Evolutionary conservation across 2,888 invertebrate species (phyloP).

Genomic region (Polydesmus complanatus): DNA sequence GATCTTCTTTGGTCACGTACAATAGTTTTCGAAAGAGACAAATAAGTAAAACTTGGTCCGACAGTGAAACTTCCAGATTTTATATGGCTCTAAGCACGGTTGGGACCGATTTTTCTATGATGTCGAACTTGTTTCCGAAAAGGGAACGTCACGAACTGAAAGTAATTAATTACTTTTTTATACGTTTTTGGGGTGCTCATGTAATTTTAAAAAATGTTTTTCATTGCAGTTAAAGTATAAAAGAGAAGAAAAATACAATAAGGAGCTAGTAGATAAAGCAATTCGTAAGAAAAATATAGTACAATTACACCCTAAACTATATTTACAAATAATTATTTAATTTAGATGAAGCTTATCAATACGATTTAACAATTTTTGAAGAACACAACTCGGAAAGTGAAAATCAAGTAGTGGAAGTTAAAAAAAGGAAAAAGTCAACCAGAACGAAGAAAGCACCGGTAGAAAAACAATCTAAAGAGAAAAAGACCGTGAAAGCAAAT

Average conservation of each 20-base stretch:
- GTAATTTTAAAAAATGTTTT: conserved; percentile 2
- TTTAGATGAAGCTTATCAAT: conserved; percentile 10
- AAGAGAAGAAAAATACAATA: conserved; percentile 54
- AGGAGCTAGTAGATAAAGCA: conserved; percentile 36
- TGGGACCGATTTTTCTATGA: conserved; percentile 84
- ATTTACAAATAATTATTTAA: background rate
- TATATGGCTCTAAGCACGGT: conserved; percentile 76
- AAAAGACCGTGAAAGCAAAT: background rate
- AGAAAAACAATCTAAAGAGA: background rate
- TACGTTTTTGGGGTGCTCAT: background rate
- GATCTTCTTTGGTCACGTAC: conserved; percentile 2
- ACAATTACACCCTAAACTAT: background rate
- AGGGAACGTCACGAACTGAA: conserved; percentile 70
- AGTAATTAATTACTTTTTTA: conserved; percentile 23
- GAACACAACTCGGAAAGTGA: conserved; percentile 6
- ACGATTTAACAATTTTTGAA: conserved; percentile 11
- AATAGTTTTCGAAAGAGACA: conserved; percentile 8
- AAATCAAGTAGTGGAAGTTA: background rate
- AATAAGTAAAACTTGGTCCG: conserved; percentile 1
- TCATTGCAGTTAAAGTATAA: conserved; percentile 59
- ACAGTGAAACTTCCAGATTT: conserved; percentile 66
- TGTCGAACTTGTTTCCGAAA: conserved; percentile 67
- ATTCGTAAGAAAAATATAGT: conserved; percentile 26
- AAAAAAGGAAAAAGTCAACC: background rate
- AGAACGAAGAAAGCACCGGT: background rate